Conservation (phyloP, 1,140 invertebrate genomes). For the Tetragonula clypearis region DNA sequence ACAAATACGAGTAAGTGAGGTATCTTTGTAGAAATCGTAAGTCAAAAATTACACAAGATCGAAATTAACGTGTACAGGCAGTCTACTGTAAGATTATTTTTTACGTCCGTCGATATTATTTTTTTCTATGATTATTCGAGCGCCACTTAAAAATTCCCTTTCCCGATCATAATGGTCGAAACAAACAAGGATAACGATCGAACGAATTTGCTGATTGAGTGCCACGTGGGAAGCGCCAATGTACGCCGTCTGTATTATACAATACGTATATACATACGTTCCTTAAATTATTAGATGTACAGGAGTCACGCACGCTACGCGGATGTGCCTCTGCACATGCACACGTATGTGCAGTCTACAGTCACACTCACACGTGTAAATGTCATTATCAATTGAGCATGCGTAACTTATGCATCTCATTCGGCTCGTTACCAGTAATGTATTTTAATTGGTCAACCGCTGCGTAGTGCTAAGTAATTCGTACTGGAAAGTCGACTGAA, state of each 20-base stretch:
- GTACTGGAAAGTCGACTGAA: slow-evolving; percentile 15
- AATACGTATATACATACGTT: slow-evolving; percentile 1
- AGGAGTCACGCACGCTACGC: slow-evolving; percentile 10
- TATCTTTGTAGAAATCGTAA: too few species aligned
- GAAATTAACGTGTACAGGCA: background rate
- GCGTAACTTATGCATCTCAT: slow-evolving; percentile 75
- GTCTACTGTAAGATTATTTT: background rate
- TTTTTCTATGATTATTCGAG: background rate
- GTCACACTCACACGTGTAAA: slow-evolving; percentile 44
- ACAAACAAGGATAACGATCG: background rate
- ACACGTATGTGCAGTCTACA: background rate
- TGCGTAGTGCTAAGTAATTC: slow-evolving; percentile 48
- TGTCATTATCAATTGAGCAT: slow-evolving; percentile 69
- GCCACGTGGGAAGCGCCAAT: slow-evolving; percentile 36
- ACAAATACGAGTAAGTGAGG: too few species aligned
- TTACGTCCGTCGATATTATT: background rate
- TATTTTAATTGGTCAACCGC: slow-evolving; percentile 78
- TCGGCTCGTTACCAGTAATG: slow-evolving; percentile 79
- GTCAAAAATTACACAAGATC: background rate
- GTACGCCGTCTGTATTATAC: background rate
- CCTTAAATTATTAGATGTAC: slow-evolving; percentile 40
- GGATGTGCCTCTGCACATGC: slow-evolving; percentile 24
- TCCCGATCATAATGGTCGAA: background rate
- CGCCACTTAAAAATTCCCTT: background rate
- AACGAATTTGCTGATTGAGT: slow-evolving; percentile 6